Percentiles rank a stretch among this genome's conserved stretches.
Evolutionary conservation across 2,888 invertebrate genomes (phyloP).

Genomic region (Scelioninae gen. 2): DNA sequence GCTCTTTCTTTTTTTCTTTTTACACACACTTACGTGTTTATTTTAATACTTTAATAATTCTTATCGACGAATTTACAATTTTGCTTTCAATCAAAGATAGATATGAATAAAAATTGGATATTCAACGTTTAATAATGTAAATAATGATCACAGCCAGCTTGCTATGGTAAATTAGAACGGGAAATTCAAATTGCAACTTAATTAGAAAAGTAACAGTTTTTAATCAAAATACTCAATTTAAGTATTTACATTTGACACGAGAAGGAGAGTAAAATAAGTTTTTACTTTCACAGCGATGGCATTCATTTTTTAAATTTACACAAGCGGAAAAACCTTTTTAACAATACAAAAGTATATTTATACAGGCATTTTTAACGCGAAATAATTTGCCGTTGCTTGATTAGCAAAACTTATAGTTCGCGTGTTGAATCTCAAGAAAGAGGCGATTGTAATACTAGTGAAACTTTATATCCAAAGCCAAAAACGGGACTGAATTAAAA

Average conservation of each 20-base stretch:
- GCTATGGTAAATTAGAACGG: conserved; percentile 42
- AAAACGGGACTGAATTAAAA: conserved; percentile 37
- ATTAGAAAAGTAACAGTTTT: conserved; percentile 36
- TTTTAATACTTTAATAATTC: conserved; percentile 21
- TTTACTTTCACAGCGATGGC: conserved; percentile 19
- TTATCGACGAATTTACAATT: conserved; percentile 11
- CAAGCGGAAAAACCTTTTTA: conserved; percentile 15
- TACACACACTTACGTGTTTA: conserved; percentile 15
- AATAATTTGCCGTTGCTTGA: conserved; percentile 33
- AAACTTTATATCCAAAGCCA: conserved; percentile 48
- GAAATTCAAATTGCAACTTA: conserved; percentile 45
- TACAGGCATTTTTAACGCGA: too few relatives aligned
- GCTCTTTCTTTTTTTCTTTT: conserved; percentile 16
- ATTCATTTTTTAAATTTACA: conserved; percentile 15
- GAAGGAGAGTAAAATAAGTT: background rate
- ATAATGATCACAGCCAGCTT: conserved; percentile 38
- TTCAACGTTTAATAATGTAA: conserved; percentile 18
- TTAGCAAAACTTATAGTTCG: conserved; percentile 23
- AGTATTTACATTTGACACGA: conserved; percentile 38
- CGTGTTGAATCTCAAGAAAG: conserved; percentile 14
- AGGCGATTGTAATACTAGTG: conserved; percentile 46
- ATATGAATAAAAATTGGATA: conserved; percentile 15
- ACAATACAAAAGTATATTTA: conserved; percentile 2
- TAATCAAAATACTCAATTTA: conserved; percentile 53
- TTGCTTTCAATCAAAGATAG: background rate